Base-by-base conservation (phyloP, 1,140 invertebrate genomes). In the Caenorhabditis brenneri region DNA sequence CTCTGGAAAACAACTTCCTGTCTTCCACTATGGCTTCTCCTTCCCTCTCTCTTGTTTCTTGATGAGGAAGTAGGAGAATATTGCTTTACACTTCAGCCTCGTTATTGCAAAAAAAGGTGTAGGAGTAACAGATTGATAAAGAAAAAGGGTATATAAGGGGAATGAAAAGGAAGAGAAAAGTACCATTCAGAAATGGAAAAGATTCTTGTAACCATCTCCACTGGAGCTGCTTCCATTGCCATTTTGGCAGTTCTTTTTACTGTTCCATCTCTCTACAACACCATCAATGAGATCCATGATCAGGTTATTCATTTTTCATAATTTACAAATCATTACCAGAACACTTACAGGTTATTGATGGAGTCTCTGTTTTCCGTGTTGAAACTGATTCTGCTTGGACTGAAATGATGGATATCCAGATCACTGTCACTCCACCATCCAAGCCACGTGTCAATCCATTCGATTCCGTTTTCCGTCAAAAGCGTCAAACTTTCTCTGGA, bases 341-440 rank as follows among this genome's bases (percentile, higher is more conserved):
- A 6, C 19, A 16, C 12, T 46, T 74, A 24, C 33, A 69, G 81
- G 46, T 74, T 19, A 42, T 79, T 24, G 51, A 79, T 51, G 29
- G 31, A 31, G 51, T 79, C 49, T 48, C 58, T 42, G 48, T 65
- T 42, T 85, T 85, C 84, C 82, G 82, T 79, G 82, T 79, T 42
- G 82, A 36, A 33, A 53, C 33, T 2, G 31, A 49, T 80, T 49
- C 31, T 80, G 51, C 79, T 19, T 53, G 79, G 51, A 29, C 79
- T 36, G 51, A 36, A 33, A 53, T 80, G 42, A 36, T 55, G 31
- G 42, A 53, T 31, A 33, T n/a, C n/a, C n/a, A n/a, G n/a, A n/a
- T n/a, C n/a, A n/a, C n/a, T n/a, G n/a, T n/a, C n/a, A n/a, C n/a
- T n/a, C n/a, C n/a, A n/a, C n/a, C n/a, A n/a, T n/a, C n/a, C n/a